phyloP scores from a whole-genome alignment of 2,888 invertebrate genomes.

The Vannuccia rotundouncinata region DNA sequence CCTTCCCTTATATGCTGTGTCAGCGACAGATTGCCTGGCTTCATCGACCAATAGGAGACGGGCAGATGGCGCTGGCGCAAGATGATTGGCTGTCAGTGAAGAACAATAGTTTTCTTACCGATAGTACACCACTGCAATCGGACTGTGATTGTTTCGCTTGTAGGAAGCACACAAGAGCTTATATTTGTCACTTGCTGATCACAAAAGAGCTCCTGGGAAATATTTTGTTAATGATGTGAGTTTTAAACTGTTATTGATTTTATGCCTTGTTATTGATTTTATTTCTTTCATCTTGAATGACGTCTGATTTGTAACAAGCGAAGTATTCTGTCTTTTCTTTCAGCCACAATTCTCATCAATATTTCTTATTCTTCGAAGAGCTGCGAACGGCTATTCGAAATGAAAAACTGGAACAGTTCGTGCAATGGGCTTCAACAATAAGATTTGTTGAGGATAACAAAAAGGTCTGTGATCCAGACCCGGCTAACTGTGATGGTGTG shows the following conservation, averaged over 20 bases:
- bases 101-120: background rate
- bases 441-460: background rate
- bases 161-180: background rate
- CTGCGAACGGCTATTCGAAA: background rate
- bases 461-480: background rate
- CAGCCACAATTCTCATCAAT: slow-evolving; percentile 8
- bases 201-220: background rate
- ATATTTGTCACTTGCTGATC: background rate
- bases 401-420: background rate
- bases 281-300: too few species aligned
- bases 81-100: background rate
- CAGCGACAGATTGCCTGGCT: slow-evolving; percentile 19
- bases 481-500: background rate
- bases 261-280: too few species aligned
- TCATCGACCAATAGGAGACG: background rate
- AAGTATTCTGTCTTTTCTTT: background rate
- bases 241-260: too few species aligned
- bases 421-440: background rate
- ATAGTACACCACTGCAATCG: background rate
- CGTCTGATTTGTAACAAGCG: too few species aligned
- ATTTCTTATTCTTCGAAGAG: background rate
- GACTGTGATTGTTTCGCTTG: slow-evolving; percentile 10
- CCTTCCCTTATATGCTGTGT: background rate
- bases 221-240: slow-evolving; percentile 20
- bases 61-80: background rate